Conservation (phyloP, 1,140 invertebrate genomes). For the Thaumetopoea pityocampa region DNA sequence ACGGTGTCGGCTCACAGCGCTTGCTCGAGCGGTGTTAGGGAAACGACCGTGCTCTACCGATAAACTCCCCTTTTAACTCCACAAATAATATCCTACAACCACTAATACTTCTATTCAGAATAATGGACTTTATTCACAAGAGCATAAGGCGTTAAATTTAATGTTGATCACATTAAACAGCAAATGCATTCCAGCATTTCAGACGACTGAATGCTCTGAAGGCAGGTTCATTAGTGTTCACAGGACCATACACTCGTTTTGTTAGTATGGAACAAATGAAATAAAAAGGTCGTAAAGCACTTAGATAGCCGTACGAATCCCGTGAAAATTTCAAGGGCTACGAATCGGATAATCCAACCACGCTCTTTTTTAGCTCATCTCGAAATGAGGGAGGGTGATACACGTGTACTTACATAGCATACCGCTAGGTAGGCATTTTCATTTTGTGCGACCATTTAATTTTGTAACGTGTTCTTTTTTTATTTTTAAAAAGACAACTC, state of each 20-base stretch:
- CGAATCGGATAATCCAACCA: constrained; percentile 29
- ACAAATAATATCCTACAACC: constrained; percentile 8
- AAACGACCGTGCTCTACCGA: constrained; percentile 16
- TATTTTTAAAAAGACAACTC: no score
- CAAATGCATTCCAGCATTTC: constrained; percentile 17
- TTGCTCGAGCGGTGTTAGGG: constrained; percentile 17
- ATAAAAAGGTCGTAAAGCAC: constrained; percentile 28
- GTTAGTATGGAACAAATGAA: constrained; percentile 30
- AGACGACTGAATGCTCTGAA: constrained; percentile 24
- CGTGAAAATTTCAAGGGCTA: constrained; percentile 26
- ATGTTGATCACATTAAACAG: constrained; percentile 5
- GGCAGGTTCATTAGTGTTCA: constrained; percentile 37
- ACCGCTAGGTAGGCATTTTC: constrained; percentile 8
- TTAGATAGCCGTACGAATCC: constrained; percentile 7
- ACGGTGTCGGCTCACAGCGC: constrained; percentile 8
- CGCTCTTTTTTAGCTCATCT: constrained; percentile 12
- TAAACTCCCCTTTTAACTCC: constrained; percentile 21
- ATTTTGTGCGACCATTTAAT: no score
- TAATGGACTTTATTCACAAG: neutral
- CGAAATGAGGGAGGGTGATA: constrained; percentile 12
- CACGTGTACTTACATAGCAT: constrained; percentile 14
- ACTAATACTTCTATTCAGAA: neutral
- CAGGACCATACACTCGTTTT: constrained; percentile 28
- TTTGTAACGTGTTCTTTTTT: constrained; percentile 1
- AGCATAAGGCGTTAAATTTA: constrained; percentile 14